Evolutionary conservation across 2,888 invertebrate species (phyloP), one percentile per base, ranked within the genome.

Genomic region (Apamea epomidion): DNA sequence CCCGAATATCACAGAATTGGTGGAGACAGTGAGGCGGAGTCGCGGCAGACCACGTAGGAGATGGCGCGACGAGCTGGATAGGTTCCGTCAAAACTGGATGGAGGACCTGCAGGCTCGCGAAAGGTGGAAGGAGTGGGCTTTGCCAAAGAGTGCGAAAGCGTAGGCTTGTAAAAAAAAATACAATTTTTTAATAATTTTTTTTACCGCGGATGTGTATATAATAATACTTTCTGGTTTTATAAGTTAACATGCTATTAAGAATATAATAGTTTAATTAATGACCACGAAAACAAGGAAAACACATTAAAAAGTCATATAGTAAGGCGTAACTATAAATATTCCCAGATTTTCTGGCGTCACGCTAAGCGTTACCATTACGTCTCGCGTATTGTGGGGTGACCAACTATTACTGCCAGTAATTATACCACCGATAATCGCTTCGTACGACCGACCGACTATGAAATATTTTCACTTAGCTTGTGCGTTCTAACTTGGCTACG

Each of bases 391-490:
- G 37, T 76, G 45, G 64, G 54, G 65, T 71, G 65, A 75, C 54
- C 69, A 48, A 6, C 79, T 29, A 83, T 74, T 83, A 87, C 25
- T 2, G 62, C 42, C 32, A 42, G 64, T 84, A 81, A 86, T 86
- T 86, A 81, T 62, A 68, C 62, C 54, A 37, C 14, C 75, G 70
- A 81, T 85, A 76, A 85, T 85, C 80, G 74, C 37, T 70, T 58
- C 76, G 74, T 69, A 74, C 76, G 65, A 80, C 45, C 60, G 10
- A 71, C 64, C 6, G 37, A 65, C 67, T 60, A 75, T 79, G 70
- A 85, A 85, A 87, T 87, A 80, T 84, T 84, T 87, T 84, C 68
- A 78, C 68, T 80, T 71, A 71, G 65, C 18, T 25, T 18, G 18
- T 51, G 0, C 14, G 85, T 85, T 84, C 87, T 42, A 7, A 85